Conservation (phyloP, 2,888 invertebrate genomes). For the Fissipunctia ypsillon region DNA sequence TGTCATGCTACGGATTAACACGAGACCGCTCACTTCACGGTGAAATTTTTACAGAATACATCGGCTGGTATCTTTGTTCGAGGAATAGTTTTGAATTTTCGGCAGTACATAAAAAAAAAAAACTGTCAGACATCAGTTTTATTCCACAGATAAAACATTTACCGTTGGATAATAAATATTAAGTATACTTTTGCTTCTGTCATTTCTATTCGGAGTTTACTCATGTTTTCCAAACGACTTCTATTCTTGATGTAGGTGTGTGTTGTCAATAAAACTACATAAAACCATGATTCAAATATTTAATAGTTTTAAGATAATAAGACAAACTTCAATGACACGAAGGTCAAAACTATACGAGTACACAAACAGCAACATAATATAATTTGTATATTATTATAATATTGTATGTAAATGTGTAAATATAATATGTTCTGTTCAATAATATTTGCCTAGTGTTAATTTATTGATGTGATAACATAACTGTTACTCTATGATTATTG, state of each 20-base stretch:
- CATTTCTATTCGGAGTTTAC: not conserved
- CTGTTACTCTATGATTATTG: not conserved
- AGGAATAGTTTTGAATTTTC: not conserved
- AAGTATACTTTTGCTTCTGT: not conserved
- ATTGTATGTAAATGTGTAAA: conserved; percentile 22
- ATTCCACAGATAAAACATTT: not conserved
- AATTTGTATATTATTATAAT: conserved; percentile 31
- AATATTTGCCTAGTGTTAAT: conserved; percentile 13
- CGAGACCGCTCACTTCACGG: too few relatives aligned
- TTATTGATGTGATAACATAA: conserved; percentile 2
- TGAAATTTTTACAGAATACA: too few relatives aligned
- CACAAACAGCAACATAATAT: conserved; percentile 48
- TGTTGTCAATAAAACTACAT: conserved; percentile 51
- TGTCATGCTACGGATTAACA: too few relatives aligned
- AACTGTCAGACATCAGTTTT: too few relatives aligned
- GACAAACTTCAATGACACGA: conserved; percentile 63
- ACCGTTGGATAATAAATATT: not conserved
- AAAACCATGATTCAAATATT: conserved; percentile 63
- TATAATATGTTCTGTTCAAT: conserved; percentile 18
- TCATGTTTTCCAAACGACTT: not conserved
- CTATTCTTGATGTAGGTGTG: not conserved
- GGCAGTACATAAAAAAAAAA: too few relatives aligned
- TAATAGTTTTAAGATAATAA: conserved; percentile 63
- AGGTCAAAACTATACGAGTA: conserved; percentile 56
- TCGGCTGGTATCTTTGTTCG: not conserved